Evolutionary conservation across 2,888 invertebrate species (phyloP).

Genomic region (Parnassius mnemosyne): DNA sequence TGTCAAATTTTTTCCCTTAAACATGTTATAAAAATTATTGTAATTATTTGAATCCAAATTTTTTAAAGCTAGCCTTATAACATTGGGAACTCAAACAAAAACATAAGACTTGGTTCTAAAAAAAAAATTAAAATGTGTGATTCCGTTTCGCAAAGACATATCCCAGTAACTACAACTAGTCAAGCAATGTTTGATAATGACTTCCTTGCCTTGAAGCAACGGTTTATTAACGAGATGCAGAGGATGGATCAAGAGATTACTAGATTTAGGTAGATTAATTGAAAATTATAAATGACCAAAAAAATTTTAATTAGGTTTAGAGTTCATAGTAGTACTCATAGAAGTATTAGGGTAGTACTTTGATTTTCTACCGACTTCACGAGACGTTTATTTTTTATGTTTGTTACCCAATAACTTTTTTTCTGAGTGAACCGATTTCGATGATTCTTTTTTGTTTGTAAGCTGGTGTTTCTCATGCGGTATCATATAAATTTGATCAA

Average conservation of each 20-base stretch:
- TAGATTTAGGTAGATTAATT: conserved; percentile 45
- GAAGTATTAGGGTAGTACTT: too few species aligned
- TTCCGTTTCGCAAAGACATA: conserved; percentile 26
- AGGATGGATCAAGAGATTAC: conserved; percentile 52
- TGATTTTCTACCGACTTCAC: too few species aligned
- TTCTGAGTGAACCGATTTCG: too few species aligned
- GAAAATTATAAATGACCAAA: too few species aligned
- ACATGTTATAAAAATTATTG: conserved; percentile 1
- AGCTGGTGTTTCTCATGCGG: too few species aligned
- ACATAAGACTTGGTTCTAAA: neutral
- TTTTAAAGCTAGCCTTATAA: too few species aligned
- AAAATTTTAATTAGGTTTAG: too few species aligned
- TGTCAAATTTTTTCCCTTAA: conserved; percentile 13
- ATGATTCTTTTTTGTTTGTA: too few species aligned
- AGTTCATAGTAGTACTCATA: too few species aligned
- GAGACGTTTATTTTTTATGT: too few species aligned
- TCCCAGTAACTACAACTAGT: conserved; percentile 46
- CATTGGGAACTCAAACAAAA: neutral
- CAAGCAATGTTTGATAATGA: conserved; percentile 45
- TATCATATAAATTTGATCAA: too few species aligned
- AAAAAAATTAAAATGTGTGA: conserved; percentile 24
- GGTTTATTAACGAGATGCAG: conserved; percentile 50
- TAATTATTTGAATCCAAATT: neutral
- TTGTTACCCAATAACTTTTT: too few species aligned
- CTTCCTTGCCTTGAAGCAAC: conserved; percentile 44